These are phyloP conservation scores for Acipenser transmontanus DNA, from an alignment of 2,797 vertebrate genomes.

Conservation along the genomic window DNA sequence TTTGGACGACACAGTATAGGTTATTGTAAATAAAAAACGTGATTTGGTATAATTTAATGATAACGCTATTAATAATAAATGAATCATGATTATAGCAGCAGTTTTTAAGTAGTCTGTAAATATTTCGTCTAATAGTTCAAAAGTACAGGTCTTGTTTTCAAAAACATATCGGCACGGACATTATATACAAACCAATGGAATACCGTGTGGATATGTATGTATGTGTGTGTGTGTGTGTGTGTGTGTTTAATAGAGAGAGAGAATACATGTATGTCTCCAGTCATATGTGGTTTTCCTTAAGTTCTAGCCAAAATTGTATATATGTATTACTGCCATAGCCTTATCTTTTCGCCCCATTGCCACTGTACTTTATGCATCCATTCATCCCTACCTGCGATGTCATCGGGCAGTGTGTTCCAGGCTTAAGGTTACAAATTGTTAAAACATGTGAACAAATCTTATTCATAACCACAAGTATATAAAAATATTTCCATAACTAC, in stretches of 20 bases:
- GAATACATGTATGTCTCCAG: neutral
- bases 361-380: slow-evolving; percentile 14
- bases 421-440: too few species aligned
- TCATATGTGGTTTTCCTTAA: neutral
- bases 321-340: neutral
- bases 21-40: too few species aligned
- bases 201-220: neutral
- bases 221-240: neutral
- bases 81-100: neutral
- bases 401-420: too few species aligned
- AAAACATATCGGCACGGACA: neutral
- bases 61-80: neutral
- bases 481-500: too few species aligned
- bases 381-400: too few species aligned
- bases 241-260: neutral
- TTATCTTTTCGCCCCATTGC: neutral
- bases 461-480: too few species aligned
- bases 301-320: neutral
- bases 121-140: neutral
- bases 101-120: neutral
- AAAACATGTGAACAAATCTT: too few species aligned
- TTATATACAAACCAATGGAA: neutral
- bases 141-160: neutral
- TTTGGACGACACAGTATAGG: too few species aligned
- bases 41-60: neutral